These are phyloP conservation scores for Rana temporaria DNA, from an alignment of 2,113 vertebrate species.

Conservation along the genomic window DNA sequence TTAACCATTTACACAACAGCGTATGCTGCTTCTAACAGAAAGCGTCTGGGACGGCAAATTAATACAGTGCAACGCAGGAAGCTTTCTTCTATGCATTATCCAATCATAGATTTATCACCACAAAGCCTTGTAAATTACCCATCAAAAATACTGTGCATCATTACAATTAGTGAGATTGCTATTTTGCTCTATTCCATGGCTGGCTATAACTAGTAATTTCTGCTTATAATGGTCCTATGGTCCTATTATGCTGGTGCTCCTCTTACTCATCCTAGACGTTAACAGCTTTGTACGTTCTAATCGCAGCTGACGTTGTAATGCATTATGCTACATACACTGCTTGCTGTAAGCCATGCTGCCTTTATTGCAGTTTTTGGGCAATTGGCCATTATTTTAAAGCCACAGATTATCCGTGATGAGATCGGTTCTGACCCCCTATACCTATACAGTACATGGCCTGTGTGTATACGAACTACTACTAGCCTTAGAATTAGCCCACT, in stretches of 20 bases:
- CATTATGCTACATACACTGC: background rate
- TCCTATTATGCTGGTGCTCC: constrained; percentile 42
- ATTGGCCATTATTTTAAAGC: background rate
- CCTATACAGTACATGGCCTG: no score
- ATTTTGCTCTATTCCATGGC: constrained; percentile 39
- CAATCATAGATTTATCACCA: constrained; percentile 45
- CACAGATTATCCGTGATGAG: no score
- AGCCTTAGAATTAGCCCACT: no score
- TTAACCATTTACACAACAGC: constrained; percentile 43
- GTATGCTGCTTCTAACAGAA: background rate
- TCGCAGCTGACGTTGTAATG: constrained; percentile 24
- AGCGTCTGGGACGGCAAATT: background rate
- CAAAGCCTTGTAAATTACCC: constrained; percentile 50
- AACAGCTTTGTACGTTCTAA: constrained; percentile 33
- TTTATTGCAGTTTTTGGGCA: background rate
- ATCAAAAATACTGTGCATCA: constrained; percentile 50
- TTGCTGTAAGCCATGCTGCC: background rate
- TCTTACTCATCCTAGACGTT: constrained; percentile 29
- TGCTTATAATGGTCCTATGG: constrained; percentile 46
- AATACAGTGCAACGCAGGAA: constrained; percentile 10
- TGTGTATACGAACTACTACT: no score
- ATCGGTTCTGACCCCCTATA: no score
- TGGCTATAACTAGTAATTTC: constrained; percentile 51
- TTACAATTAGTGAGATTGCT: constrained; percentile 55
- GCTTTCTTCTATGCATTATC: constrained; percentile 37